phyloP scores from a whole-genome alignment of 2,888 invertebrate genomes.

The Cataglyphis altisquamis region DNA sequence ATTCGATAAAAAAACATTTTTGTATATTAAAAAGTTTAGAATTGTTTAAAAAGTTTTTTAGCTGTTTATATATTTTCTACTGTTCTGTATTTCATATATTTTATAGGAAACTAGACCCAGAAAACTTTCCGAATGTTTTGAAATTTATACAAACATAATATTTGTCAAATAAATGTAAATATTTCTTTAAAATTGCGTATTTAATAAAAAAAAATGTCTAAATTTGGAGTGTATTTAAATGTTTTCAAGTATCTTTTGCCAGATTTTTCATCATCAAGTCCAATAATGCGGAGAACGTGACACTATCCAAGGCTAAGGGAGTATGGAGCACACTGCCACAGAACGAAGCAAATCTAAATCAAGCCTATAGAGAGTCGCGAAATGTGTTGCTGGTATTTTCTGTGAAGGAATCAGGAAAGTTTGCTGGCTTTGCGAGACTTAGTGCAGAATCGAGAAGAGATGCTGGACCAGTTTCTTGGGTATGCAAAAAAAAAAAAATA shows the following conservation, averaged over 20 bases:
- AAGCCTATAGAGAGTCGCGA: slow-evolving; percentile 96
- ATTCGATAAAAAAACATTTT: not conserved
- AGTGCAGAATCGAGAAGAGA: slow-evolving; percentile 96
- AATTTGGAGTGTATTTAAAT: slow-evolving; percentile 51
- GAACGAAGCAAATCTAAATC: slow-evolving; percentile 98
- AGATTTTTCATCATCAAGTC: slow-evolving; percentile 98
- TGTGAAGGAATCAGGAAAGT: slow-evolving; percentile 98
- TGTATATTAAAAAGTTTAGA: not conserved
- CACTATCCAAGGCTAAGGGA: slow-evolving; percentile 96
- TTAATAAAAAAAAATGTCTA: slow-evolving; percentile 2
- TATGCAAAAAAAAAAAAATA: slow-evolving; percentile 73
- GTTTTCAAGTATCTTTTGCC: slow-evolving; percentile 73
- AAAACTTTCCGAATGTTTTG: not conserved
- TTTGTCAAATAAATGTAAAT: not conserved
- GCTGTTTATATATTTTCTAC: not conserved
- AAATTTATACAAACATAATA: not conserved
- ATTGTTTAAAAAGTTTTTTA: not conserved
- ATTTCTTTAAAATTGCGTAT: not conserved
- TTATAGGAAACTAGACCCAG: not conserved
- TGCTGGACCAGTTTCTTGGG: slow-evolving; percentile 97
- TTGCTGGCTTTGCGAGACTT: slow-evolving; percentile 97
- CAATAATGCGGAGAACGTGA: slow-evolving; percentile 98
- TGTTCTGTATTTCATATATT: not conserved
- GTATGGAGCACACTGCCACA: slow-evolving; percentile 99
- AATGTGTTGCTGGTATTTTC: slow-evolving; percentile 98